These are phyloP conservation scores for Idris sp. DNA, from an alignment of 1,140 invertebrate genomes.

Conservation along the genomic window DNA sequence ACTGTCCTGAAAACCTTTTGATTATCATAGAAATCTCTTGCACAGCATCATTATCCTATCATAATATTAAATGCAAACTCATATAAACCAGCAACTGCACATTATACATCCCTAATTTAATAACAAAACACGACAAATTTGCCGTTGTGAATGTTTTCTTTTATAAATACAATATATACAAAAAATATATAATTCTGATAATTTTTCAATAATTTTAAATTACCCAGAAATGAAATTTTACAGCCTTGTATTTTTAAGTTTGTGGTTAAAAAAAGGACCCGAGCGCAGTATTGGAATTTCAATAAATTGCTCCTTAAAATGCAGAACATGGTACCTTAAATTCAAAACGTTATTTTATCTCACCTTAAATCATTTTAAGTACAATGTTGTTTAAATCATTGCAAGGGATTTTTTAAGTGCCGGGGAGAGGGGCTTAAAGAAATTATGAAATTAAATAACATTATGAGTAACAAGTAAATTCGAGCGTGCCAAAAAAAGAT, in stretches of 20 bases:
- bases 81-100: slow-evolving; percentile 1
- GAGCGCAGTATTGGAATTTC: slow-evolving; percentile 5
- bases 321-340: slow-evolving; percentile 2
- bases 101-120: too few relatives aligned
- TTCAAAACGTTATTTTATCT: slow-evolving; percentile 3
- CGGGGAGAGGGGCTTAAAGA: not conserved
- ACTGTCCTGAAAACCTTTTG: slow-evolving; percentile 26
- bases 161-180: too few relatives aligned
- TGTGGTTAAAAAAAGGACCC: too few relatives aligned
- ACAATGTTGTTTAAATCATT: slow-evolving; percentile 9
- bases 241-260: too few relatives aligned
- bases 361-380: slow-evolving; percentile 10
- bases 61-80: slow-evolving; percentile 1
- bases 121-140: too few relatives aligned
- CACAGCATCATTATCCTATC: slow-evolving; percentile 9
- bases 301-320: slow-evolving; percentile 13
- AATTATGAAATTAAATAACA: slow-evolving; percentile 1
- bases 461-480: not conserved
- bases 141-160: too few relatives aligned
- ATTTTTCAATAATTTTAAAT: too few relatives aligned
- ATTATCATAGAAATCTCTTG: not conserved
- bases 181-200: too few relatives aligned
- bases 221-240: too few relatives aligned
- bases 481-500: too few relatives aligned
- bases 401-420: not conserved